These are phyloP conservation scores for Varecia variegata DNA, from an alignment of 2,797 vertebrate species.

Conservation along the genomic window DNA sequence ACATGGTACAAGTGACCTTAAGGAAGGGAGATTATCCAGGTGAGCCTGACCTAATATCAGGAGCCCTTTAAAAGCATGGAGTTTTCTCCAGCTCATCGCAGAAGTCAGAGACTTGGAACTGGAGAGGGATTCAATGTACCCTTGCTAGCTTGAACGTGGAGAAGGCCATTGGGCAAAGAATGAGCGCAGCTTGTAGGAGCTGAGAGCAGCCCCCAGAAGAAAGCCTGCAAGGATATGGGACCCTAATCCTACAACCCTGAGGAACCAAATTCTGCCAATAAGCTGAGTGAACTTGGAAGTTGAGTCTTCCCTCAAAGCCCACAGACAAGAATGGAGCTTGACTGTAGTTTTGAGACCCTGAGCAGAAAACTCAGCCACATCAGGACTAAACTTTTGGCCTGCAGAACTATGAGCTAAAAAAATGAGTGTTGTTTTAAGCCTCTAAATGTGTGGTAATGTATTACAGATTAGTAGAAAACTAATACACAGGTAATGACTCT, in stretches of 20 bases:
- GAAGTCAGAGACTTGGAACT: background rate
- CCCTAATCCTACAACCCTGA: background rate
- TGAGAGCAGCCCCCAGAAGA: background rate
- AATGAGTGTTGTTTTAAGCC: background rate
- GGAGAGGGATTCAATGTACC: background rate
- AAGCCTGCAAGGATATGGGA: background rate
- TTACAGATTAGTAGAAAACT: background rate
- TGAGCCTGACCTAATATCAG: background rate
- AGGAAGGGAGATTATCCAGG: background rate
- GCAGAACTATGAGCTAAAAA: background rate
- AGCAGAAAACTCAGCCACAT: background rate
- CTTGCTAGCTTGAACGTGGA: background rate
- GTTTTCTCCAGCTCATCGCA: background rate
- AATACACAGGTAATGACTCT: background rate
- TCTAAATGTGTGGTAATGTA: background rate
- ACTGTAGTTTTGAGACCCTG: background rate
- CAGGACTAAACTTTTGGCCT: background rate
- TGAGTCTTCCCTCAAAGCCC: background rate
- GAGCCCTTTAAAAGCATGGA: background rate
- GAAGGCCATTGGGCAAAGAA: background rate
- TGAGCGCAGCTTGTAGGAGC: background rate
- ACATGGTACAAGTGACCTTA: background rate
- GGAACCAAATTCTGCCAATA: background rate
- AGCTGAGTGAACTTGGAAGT: background rate
- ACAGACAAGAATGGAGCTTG: background rate